phyloP scores from a whole-genome alignment of 2,888 invertebrate species.

The Stenurella melanura region DNA sequence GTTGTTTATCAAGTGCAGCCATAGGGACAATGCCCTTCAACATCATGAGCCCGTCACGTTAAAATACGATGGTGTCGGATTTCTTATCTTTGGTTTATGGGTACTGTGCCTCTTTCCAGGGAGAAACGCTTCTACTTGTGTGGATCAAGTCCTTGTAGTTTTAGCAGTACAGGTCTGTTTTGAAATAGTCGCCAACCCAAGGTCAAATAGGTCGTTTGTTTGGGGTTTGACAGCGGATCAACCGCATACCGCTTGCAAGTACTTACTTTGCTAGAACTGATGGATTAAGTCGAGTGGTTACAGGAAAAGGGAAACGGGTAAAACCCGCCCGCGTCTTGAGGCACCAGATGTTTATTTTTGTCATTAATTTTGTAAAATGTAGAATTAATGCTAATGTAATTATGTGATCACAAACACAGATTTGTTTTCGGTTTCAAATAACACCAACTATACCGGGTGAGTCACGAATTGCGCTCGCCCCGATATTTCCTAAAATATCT shows the following conservation, averaged over 20 bases:
- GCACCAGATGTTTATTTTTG: neutral
- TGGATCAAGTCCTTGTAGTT: conserved; percentile 28
- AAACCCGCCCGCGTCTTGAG: neutral
- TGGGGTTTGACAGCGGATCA: conserved; percentile 35
- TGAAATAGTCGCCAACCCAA: conserved; percentile 17
- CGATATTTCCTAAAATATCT: too few relatives aligned
- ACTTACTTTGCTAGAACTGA: conserved; percentile 31
- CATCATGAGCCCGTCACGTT: neutral
- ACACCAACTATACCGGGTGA: neutral
- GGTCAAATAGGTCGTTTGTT: conserved; percentile 30
- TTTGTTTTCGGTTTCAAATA: neutral
- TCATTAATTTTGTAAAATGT: neutral
- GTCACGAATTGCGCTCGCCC: too few relatives aligned
- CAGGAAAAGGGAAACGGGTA: conserved; percentile 16
- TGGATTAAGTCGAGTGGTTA: conserved; percentile 27
- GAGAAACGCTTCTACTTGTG: neutral
- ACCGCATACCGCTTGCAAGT: conserved; percentile 26
- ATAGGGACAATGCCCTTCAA: conserved; percentile 20
- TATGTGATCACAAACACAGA: neutral
- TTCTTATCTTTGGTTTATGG: conserved; percentile 5
- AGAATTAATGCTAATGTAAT: neutral
- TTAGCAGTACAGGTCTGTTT: conserved; percentile 15
- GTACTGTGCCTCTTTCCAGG: conserved; percentile 2
- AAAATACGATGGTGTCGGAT: conserved; percentile 7
- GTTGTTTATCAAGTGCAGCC: conserved; percentile 24